Evolutionary conservation across 2,113 vertebrate genomes (phyloP), one percentile per base, ranked within the genome.

Genomic region (Oreochromis aureus): DNA sequence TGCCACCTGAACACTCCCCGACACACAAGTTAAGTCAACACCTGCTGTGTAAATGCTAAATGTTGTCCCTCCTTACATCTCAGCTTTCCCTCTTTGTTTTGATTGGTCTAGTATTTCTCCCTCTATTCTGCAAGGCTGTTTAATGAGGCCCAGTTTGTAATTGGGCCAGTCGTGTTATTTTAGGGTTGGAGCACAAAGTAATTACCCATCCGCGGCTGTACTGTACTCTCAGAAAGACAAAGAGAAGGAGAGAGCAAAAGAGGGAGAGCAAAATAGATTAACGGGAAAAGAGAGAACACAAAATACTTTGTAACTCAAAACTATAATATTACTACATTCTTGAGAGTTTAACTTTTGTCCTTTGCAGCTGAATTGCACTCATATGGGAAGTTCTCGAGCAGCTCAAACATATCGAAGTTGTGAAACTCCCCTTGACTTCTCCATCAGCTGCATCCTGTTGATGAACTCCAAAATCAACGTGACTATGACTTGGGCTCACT

Each of bases 151-250:
- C 92, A 91, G 71, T 82, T 86, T 95, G 91, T 95, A 95, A 96
- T 95, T 95, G 94, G 93, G 93, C 89, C 94, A 95, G 91, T 92
- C 81, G 53, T 94, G 93, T 95, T 96, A 95, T 95, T 96, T 95
- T 95, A 94, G 90, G 94, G 91, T 89, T 94, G 88, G 63, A 93
- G 93, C 86, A 34, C 88, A 89, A 86, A 94, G 92, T 95, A 94
- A 95, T 94, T 94, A 93, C 93, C 90, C 86, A 87, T 87, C 82
- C 86, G 83, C 83, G 83, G 80, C 90, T 91, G 46, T 91, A 92
- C 90, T 90, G 83, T 87, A 87, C 83, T 89, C 39, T 61, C 71
- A 81, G 46, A 76, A 63, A 82, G 59, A 79, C 32, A 78, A 78
- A 66, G 39, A 76, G 16, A 34, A 55, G 55, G 79, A 89, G 46